Conservation (phyloP, 2,113 vertebrate genomes). For the Hypomesus transpacificus region DNA sequence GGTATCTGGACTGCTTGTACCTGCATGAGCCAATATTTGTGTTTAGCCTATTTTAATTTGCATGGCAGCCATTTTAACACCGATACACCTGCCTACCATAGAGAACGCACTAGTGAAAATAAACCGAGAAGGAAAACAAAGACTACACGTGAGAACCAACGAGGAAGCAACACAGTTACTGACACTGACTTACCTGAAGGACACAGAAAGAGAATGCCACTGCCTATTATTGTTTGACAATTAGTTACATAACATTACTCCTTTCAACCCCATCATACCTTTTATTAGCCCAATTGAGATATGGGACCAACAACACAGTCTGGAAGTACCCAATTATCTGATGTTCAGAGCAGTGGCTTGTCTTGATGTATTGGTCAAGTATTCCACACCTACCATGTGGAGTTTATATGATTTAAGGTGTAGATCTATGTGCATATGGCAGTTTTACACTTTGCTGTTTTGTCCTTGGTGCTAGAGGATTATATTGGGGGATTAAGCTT, state of each 20-base stretch:
- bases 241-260: constrained; percentile 17
- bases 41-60: constrained; percentile 4
- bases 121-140: constrained; percentile 14
- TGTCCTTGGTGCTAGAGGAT: too few relatives aligned
- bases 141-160: not conserved
- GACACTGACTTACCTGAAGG: constrained; percentile 8
- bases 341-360: not conserved
- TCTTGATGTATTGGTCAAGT: too few relatives aligned
- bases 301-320: not conserved
- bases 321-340: not conserved
- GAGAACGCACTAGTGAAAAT: constrained; percentile 11
- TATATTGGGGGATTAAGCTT: too few relatives aligned
- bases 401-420: too few relatives aligned
- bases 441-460: too few relatives aligned
- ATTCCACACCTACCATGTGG: too few relatives aligned
- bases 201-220: constrained; percentile 13
- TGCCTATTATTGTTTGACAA: not conserved
- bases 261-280: not conserved
- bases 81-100: not conserved
- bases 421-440: too few relatives aligned
- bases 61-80: not conserved
- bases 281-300: constrained; percentile 9
- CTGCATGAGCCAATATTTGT: constrained; percentile 19
- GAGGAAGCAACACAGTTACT: not conserved
- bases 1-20: not conserved